A percentile compares a stretch with the other conserved stretches of the same genome.
Conservation (phyloP, 2,113 vertebrate species). For the Albula glossodonta region DNA sequence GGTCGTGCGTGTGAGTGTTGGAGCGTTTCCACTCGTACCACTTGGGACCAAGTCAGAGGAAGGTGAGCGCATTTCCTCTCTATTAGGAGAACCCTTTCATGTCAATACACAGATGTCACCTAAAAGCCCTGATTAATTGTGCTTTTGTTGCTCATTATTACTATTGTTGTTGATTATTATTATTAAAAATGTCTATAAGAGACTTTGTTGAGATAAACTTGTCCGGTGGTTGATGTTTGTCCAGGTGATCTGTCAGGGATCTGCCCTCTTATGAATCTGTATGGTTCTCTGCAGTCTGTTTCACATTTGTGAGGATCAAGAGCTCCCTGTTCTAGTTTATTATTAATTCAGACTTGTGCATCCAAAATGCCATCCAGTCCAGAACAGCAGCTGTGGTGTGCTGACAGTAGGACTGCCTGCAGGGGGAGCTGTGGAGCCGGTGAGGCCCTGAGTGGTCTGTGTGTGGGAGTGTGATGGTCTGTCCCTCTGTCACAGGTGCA, state of each 20-base stretch:
- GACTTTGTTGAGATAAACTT: too few species aligned
- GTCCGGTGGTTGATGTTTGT: too few species aligned
- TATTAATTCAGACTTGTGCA: not conserved
- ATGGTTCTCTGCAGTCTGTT: not conserved
- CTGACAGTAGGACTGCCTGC: not conserved
- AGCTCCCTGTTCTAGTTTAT: not conserved
- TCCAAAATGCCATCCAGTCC: not conserved
- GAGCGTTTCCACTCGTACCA: not conserved
- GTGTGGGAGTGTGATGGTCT: not conserved
- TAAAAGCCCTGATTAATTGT: too few species aligned
- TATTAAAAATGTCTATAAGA: too few species aligned
- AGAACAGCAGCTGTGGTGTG: not conserved
- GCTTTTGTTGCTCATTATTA: too few species aligned
- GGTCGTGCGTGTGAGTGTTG: not conserved
- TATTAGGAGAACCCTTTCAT: too few species aligned
- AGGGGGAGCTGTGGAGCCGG: not conserved
- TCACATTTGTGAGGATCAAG: not conserved
- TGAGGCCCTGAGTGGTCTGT: not conserved
- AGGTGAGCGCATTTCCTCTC: not conserved
- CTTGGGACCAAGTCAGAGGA: not conserved
- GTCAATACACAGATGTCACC: not conserved
- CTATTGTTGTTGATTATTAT: too few species aligned
- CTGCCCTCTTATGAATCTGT: not conserved
- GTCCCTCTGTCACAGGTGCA: conserved; percentile 82
- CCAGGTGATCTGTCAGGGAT: too few species aligned